Conservation (phyloP, 2,888 invertebrate species). For the Branchipolynoe longqiensis region DNA sequence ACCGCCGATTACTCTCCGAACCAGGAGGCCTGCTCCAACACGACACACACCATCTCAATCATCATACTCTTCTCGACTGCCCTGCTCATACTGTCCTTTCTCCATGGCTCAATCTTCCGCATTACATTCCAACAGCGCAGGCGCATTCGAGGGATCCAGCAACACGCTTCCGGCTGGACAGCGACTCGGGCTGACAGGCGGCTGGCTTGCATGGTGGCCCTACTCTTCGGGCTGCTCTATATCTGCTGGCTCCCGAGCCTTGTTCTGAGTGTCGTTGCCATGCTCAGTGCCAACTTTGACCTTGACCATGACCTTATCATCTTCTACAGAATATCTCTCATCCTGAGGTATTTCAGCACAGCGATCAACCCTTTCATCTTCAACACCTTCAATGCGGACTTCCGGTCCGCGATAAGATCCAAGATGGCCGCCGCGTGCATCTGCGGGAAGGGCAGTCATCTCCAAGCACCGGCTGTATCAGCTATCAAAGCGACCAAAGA, state of each 20-base stretch:
- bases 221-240: slow-evolving; percentile 21
- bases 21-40: neutral
- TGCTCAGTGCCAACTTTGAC: neutral
- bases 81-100: neutral
- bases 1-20: neutral
- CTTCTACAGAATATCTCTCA: neutral
- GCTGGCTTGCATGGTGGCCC: neutral
- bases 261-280: neutral
- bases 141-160: neutral
- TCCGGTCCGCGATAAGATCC: neutral
- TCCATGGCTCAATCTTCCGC: neutral
- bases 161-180: neutral
- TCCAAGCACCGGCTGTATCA: no score
- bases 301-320: neutral
- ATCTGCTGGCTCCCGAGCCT: slow-evolving; percentile 16
- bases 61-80: neutral
- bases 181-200: neutral
- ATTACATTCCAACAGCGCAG: neutral
- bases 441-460: no score
- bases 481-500: no score
- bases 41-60: neutral
- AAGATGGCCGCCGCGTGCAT: neutral
- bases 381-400: slow-evolving; percentile 13
- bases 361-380: neutral
- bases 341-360: slow-evolving; percentile 4